These are phyloP conservation scores for Spodoptera exigua DNA, from an alignment of 2,888 invertebrate species.

Conservation along the genomic window DNA sequence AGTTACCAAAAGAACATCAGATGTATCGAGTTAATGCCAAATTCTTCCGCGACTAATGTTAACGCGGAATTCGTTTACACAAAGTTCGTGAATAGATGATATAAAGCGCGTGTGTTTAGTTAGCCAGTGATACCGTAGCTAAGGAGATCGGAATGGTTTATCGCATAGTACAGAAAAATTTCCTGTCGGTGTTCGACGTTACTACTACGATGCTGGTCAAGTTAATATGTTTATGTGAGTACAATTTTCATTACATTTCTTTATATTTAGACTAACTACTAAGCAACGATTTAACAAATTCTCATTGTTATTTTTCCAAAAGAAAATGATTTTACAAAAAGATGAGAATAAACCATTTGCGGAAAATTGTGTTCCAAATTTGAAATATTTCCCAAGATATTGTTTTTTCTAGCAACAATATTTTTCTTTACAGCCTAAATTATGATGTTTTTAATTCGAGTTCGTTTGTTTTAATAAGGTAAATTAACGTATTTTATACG, in stretches of 20 bases:
- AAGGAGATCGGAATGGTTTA: conserved; percentile 76
- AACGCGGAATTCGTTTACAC: conserved; percentile 46
- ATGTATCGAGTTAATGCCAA: conserved; percentile 69
- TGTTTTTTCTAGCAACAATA: not conserved
- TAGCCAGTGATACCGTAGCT: conserved; percentile 69
- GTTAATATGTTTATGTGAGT: conserved; percentile 83
- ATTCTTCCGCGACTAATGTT: conserved; percentile 63
- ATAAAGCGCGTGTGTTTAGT: conserved; percentile 62
- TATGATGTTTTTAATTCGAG: conserved; percentile 1
- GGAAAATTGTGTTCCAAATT: conserved; percentile 20
- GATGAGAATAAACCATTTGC: not conserved
- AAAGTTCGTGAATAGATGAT: conserved; percentile 62
- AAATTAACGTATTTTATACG: conserved; percentile 35
- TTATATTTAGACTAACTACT: not conserved
- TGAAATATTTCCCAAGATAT: not conserved
- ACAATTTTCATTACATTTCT: conserved; percentile 40
- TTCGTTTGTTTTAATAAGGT: conserved; percentile 29
- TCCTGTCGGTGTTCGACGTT: conserved; percentile 66
- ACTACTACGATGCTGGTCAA: conserved; percentile 71
- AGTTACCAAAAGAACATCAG: conserved; percentile 69
- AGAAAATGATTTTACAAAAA: conserved; percentile 4
- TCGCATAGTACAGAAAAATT: conserved; percentile 69
- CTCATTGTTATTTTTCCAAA: conserved; percentile 34
- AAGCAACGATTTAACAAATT: not conserved
- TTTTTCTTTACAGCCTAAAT: conserved; percentile 12